Evolutionary conservation across 2,797 vertebrate species (phyloP).

Genomic region (Channa striata): DNA sequence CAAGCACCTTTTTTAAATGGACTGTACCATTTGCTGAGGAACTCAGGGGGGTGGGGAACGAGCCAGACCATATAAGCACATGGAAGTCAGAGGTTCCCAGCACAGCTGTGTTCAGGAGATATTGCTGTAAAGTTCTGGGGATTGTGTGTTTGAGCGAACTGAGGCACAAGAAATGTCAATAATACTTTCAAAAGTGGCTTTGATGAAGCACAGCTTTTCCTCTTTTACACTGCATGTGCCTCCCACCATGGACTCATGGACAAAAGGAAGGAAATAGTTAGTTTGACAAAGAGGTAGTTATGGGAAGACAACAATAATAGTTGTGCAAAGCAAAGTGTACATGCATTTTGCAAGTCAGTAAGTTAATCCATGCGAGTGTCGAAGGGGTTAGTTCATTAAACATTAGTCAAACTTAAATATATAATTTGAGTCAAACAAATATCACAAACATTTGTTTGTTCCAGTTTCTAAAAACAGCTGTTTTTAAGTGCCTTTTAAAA

Average conservation of each 20-base stretch:
- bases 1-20: constrained; percentile 86
- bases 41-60: constrained; percentile 31
- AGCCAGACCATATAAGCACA: constrained; percentile 53
- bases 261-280: constrained; percentile 69
- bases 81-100: constrained; percentile 44
- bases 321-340: constrained; percentile 38
- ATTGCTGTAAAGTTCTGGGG: constrained; percentile 29
- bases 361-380: background rate
- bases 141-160: constrained; percentile 30
- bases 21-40: constrained; percentile 75
- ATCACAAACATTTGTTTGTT: background rate
- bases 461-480: background rate
- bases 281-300: constrained; percentile 64
- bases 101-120: constrained; percentile 58
- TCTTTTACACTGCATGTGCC: constrained; percentile 13
- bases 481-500: background rate
- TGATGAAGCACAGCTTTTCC: constrained; percentile 27
- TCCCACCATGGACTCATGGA: constrained; percentile 38
- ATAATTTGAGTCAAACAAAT: background rate
- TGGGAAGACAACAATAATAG: constrained; percentile 52
- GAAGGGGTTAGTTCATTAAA: background rate
- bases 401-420: background rate
- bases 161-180: constrained; percentile 10
- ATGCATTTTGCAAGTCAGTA: constrained; percentile 23
- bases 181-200: constrained; percentile 18